Percentiles rank a stretch among this genome's conserved stretches.
Evolutionary conservation across 2,797 vertebrate species (phyloP).

Genomic region (Momotus momota): DNA sequence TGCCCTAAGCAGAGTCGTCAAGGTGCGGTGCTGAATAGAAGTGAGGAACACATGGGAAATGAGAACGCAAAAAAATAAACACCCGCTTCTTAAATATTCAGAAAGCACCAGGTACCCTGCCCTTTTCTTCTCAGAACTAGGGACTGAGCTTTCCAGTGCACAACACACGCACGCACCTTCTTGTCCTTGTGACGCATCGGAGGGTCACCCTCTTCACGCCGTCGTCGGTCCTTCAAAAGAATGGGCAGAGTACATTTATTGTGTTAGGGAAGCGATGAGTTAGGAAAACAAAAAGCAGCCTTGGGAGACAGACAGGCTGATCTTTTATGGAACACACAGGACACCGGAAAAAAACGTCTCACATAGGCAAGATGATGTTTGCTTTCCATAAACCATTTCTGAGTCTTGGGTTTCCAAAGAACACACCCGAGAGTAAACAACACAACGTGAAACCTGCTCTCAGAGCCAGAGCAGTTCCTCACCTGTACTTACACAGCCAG

Average conservation of each 20-base stretch:
- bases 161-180: background rate
- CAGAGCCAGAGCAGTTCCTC: background rate
- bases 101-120: background rate
- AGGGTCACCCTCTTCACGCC: background rate
- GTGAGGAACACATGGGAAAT: background rate
- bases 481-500: background rate
- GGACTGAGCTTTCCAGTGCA: background rate
- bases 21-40: background rate
- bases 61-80: background rate
- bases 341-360: background rate
- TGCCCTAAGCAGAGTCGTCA: background rate
- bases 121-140: background rate
- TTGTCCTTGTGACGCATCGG: accelerated
- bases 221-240: background rate
- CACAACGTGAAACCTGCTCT: background rate
- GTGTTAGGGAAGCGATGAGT: background rate
- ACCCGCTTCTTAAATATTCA: background rate
- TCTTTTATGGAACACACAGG: background rate
- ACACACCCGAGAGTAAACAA: accelerated
- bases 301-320: background rate
- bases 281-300: background rate
- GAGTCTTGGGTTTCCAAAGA: background rate
- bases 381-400: background rate
- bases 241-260: background rate
- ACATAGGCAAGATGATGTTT: background rate